Base-by-base conservation (phyloP, 2,888 invertebrate species). In the Eurytoma adleriae region DNA sequence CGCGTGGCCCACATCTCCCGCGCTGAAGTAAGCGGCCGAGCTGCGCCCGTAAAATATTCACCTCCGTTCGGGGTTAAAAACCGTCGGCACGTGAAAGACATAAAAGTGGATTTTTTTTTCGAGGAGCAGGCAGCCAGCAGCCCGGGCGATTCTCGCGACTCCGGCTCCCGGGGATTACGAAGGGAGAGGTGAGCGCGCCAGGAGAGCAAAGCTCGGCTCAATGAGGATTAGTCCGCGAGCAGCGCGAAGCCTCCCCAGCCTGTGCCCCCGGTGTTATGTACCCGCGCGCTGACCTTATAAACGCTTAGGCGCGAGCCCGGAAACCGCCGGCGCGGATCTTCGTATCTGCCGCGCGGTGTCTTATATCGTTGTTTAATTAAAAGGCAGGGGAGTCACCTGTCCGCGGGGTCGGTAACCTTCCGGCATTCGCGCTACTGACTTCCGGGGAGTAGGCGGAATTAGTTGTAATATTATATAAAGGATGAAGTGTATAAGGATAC, bases 171-270 rank as follows among this genome's bases (percentile, higher is more conserved):
- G 48, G 77, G 69, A 77, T 77, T 73, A 77, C 72, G 64, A 68
- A 69, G 40, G 40, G 40, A 40, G 40, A 40, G 7, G 40, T 7
- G 40, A 4, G 40, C 61, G 52, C 5, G 48, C 61, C 69, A 20
- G 14, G 48, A 57, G 75, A 76, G 71, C 67, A 80, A 78, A 81
- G 80, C 80, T 81, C 57, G 78, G 66, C 73, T 77, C 78, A 81
- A 78, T 70, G 74, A 61, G 78, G 74, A 81, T 81, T 78, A 81
- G 70, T 64, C 16, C 16, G 54, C 56, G 14, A 57, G 74, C 59
- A 66, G 13, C 50, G 10, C 48, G 16, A 24, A 18, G 59, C 10
- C 7, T 30, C 69, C 27, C 14, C 48, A 16, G 54, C 24, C 18
- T 72, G 52, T 73, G 14, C 18, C 50, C 67, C 20, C 24, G 68